Conservation (phyloP, 2,797 vertebrate species). For the Lerista edwardsae region DNA sequence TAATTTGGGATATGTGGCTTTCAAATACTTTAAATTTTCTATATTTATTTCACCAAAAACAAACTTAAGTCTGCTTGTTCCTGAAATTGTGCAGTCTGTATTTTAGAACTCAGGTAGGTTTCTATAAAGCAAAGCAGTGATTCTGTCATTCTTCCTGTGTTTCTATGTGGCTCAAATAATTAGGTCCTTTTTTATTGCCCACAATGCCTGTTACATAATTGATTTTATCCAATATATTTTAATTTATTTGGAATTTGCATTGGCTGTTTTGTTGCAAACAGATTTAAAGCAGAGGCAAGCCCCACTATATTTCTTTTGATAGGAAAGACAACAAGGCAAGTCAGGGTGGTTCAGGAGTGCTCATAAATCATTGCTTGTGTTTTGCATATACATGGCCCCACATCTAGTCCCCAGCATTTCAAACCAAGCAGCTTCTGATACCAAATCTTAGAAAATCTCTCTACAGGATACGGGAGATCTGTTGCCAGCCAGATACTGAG, state of each 20-base stretch:
- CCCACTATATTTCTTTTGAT: background rate
- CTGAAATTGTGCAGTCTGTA: background rate
- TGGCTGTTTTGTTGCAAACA: background rate
- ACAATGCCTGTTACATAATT: background rate
- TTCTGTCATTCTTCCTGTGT: background rate
- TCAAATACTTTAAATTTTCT: background rate
- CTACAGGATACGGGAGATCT: background rate
- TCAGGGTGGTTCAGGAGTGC: background rate
- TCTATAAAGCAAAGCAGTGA: background rate
- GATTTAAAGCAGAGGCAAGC: background rate
- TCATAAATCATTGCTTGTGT: background rate
- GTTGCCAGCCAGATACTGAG: background rate
- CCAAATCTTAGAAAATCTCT: background rate
- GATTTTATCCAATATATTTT: background rate
- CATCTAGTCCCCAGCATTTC: background rate
- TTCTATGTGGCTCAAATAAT: background rate
- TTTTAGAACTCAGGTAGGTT: background rate
- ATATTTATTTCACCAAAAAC: background rate
- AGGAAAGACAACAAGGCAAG: background rate
- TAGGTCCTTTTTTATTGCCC: background rate
- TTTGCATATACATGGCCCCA: background rate
- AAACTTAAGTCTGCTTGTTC: background rate
- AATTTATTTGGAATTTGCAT: background rate
- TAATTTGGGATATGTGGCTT: background rate
- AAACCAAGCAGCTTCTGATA: background rate